A percentile compares a stretch with the other conserved stretches of the same genome.
Evolutionary conservation across 2,113 vertebrate species (phyloP).

Genomic region (Sminthopsis crassicaudata): DNA sequence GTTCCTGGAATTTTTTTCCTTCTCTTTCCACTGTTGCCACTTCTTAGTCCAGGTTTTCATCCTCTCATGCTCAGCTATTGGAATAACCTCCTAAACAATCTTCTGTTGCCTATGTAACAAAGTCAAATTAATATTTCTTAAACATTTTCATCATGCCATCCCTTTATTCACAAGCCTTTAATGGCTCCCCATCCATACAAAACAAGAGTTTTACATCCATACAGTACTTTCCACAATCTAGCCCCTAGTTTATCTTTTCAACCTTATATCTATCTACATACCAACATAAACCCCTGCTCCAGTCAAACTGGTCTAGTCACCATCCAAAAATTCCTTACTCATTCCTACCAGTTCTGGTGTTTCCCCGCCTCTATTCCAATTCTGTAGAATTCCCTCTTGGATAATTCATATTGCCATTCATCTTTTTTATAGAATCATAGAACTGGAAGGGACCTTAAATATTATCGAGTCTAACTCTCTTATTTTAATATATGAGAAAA

Average conservation of each 20-base stretch:
- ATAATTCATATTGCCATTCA: background rate
- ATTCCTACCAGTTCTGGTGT: background rate
- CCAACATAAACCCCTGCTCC: background rate
- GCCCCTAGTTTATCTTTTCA: background rate
- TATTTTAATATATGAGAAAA: constrained; percentile 1
- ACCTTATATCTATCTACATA: background rate
- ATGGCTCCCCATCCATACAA: background rate
- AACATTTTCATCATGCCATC: background rate
- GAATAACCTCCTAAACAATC: background rate
- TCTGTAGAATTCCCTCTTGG: background rate
- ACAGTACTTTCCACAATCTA: background rate
- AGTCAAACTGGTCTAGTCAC: background rate
- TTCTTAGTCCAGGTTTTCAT: background rate
- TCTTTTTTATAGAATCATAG: background rate
- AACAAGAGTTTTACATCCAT: background rate
- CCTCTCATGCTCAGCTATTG: background rate
- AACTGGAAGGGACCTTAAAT: background rate
- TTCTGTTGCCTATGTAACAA: background rate
- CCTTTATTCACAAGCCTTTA: background rate
- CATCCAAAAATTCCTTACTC: background rate
- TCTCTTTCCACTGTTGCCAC: background rate
- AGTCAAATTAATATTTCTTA: background rate
- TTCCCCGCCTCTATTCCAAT: background rate
- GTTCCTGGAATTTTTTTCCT: background rate
- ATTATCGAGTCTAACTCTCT: background rate